phyloP scores from a whole-genome alignment of 1,140 invertebrate genomes.

The Calliphora vicina region DNA sequence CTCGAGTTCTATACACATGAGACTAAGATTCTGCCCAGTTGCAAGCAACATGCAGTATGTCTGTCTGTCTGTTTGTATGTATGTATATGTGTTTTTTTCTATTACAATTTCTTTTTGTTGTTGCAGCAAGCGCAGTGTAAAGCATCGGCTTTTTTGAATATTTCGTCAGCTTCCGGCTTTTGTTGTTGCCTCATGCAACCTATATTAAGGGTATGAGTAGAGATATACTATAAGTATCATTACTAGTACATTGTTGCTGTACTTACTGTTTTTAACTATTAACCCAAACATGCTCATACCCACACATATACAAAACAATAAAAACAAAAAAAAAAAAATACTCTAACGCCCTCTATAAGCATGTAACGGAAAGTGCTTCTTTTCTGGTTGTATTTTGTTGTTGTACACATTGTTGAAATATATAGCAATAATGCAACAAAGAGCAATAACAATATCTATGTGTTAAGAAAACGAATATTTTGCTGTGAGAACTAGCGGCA shows the following conservation, averaged over 20 bases:
- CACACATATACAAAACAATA: not conserved
- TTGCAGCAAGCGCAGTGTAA: slow-evolving; percentile 28
- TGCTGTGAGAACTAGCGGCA: slow-evolving; percentile 23
- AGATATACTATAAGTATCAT: not conserved
- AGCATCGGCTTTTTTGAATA: slow-evolving; percentile 29
- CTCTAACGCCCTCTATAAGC: slow-evolving; percentile 23
- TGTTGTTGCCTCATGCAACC: too few relatives aligned
- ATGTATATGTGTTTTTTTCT: not conserved
- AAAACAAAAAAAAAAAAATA: not conserved
- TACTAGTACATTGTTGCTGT: not conserved
- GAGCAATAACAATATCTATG: slow-evolving; percentile 2
- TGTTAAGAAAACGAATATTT: not conserved
- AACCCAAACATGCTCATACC: not conserved
- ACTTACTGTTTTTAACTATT: not conserved
- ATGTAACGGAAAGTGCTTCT: slow-evolving; percentile 9
- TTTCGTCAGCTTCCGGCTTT: slow-evolving; percentile 28
- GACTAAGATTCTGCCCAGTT: slow-evolving; percentile 22
- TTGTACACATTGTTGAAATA: not conserved
- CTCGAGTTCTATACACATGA: slow-evolving; percentile 24
- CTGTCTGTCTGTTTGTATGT: not conserved
- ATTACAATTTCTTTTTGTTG: not conserved
- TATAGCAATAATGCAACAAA: too few relatives aligned
- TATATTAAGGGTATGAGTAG: not conserved
- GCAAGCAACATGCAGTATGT: not conserved
- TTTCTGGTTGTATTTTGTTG: too few relatives aligned